Conservation (phyloP, 2,113 vertebrate species). For the Nyctibius bracteatus region DNA sequence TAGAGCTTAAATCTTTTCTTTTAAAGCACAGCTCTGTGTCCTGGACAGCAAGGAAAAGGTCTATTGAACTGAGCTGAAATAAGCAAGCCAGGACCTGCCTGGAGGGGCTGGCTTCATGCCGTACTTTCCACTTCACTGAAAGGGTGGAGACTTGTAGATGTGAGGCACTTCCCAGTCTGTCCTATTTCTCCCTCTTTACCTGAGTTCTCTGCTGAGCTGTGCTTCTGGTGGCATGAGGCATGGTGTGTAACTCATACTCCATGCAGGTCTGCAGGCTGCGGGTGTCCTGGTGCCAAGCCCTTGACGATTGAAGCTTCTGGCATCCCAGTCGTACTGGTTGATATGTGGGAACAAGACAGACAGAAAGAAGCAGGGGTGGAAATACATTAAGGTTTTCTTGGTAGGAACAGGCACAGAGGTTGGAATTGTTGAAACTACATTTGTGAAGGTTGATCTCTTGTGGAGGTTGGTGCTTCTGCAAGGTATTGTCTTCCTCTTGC, state of each 20-base stretch:
- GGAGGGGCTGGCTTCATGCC: not conserved
- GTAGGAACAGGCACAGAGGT: not conserved
- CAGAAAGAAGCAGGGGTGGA: not conserved
- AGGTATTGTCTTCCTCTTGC: not conserved
- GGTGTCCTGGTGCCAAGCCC: not conserved
- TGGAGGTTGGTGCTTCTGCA: not conserved
- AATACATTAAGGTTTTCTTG: not conserved
- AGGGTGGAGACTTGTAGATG: not conserved
- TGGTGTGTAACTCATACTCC: not conserved
- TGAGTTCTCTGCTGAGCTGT: not conserved
- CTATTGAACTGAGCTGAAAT: not conserved
- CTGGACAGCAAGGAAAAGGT: not conserved
- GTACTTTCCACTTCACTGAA: not conserved
- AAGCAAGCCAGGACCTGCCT: not conserved
- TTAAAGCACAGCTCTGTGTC: not conserved
- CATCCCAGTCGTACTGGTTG: not conserved
- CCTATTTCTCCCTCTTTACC: not conserved
- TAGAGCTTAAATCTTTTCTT: not conserved
- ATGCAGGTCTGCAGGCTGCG: not conserved
- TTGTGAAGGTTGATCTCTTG: not conserved
- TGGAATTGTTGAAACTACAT: not conserved
- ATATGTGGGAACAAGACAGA: accelerated
- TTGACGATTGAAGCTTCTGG: not conserved
- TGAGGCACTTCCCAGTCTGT: not conserved
- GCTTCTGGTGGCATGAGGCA: accelerated